Conservation (phyloP, 2,797 vertebrate species). For the Pangasius sanitwongsei region DNA sequence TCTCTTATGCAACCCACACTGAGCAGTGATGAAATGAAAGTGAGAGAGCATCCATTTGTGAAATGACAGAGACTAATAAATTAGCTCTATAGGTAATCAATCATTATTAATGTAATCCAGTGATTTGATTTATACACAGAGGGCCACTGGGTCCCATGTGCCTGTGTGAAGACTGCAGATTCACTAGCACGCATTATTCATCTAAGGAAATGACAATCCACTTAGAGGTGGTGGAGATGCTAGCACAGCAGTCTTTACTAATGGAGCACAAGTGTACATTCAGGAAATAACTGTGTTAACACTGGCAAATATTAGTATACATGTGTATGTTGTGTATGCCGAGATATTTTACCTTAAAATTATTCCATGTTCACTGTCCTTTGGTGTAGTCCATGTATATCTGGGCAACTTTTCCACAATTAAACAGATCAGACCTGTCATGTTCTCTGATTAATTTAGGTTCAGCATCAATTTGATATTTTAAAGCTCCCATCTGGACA, state of each 20-base stretch:
- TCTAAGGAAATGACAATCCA: slow-evolving; percentile 35
- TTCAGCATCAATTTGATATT: neutral
- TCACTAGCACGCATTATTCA: slow-evolving; percentile 41
- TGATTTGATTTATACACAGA: slow-evolving; percentile 54
- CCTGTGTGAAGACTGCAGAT: slow-evolving; percentile 37
- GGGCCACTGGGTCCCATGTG: slow-evolving; percentile 30
- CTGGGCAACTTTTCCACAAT: neutral
- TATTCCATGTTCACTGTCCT: slow-evolving; percentile 28
- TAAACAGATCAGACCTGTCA: neutral
- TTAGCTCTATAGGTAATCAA: slow-evolving; percentile 57
- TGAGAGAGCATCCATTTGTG: slow-evolving; percentile 60
- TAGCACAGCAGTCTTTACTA: slow-evolving; percentile 37
- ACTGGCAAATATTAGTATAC: neutral
- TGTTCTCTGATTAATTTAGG: neutral
- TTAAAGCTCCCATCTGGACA: neutral
- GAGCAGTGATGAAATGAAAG: slow-evolving; percentile 55
- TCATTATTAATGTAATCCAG: slow-evolving; percentile 52
- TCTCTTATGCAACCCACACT: slow-evolving; percentile 46
- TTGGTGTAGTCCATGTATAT: neutral
- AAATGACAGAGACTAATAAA: slow-evolving; percentile 64
- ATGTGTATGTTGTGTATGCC: neutral
- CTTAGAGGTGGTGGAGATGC: slow-evolving; percentile 39
- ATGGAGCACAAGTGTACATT: slow-evolving; percentile 14
- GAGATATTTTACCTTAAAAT: slow-evolving; percentile 8
- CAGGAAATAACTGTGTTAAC: neutral